Percentiles rank a stretch among this genome's conserved stretches.
These are phyloP conservation scores for Catostylus mosaicus DNA, from an alignment of 30 jellyfish, hydroid and myxozoan species.

Conservation along the genomic window DNA sequence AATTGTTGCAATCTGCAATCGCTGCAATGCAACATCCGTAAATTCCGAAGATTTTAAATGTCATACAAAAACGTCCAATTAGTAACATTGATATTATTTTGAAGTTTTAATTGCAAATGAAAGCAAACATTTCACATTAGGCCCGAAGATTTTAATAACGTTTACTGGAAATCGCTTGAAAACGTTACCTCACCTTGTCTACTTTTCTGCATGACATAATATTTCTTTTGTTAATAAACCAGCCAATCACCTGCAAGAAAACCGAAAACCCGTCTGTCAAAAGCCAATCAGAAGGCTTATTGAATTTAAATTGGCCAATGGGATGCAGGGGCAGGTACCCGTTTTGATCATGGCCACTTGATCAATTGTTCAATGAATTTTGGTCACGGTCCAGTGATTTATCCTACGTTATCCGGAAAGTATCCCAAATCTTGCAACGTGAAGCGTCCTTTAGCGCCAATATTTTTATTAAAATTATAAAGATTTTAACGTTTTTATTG, in stretches of 20 bases:
- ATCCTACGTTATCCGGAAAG: conserved; percentile 55
- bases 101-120: too few species aligned
- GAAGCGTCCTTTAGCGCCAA: conserved; percentile 50
- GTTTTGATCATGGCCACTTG: conserved; percentile 58
- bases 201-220: conserved; percentile 55
- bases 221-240: conserved; percentile 7
- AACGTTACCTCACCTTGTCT: conserved; percentile 53
- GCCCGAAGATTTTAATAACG: too few species aligned
- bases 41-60: too few species aligned
- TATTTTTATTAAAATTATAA: conserved; percentile 16
- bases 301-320: conserved; percentile 44
- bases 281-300: conserved; percentile 43
- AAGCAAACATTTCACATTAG: too few species aligned
- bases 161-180: not conserved
- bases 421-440: conserved; percentile 26
- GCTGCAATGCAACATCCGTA: too few species aligned
- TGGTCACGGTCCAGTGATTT: conserved; percentile 24
- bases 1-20: too few species aligned
- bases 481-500: not conserved
- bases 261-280: conserved; percentile 22
- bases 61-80: too few species aligned
- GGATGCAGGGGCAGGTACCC: conserved; percentile 45
- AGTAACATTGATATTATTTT: too few species aligned
- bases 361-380: conserved; percentile 52
- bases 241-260: conserved; percentile 54